phyloP scores from a whole-genome alignment of 2,113 vertebrate species.

The Emberiza fucata region DNA sequence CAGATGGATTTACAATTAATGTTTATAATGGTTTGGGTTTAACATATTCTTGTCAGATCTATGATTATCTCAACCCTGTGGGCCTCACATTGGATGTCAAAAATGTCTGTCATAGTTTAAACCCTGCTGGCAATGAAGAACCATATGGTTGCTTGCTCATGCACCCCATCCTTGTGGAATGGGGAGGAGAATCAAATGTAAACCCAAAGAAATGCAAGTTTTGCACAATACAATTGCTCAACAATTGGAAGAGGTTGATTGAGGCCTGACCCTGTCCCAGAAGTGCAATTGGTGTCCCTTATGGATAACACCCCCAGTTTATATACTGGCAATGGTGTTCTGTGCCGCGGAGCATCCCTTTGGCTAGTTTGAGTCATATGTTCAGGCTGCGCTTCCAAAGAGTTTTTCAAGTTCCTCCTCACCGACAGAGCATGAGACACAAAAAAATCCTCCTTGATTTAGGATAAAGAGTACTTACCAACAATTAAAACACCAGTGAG shows the following conservation, averaged over 20 bases:
- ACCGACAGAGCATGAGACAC: not conserved
- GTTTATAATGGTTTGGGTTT: not conserved
- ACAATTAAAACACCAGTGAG: not conserved
- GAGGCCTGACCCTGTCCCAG: not conserved
- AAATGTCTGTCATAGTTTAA: not conserved
- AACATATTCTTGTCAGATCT: not conserved
- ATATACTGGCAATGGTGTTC: accelerated
- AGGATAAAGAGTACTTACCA: not conserved
- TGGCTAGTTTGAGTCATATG: not conserved
- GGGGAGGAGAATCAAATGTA: not conserved
- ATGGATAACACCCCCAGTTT: accelerated
- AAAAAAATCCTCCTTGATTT: not conserved
- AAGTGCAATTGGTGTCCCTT: accelerated
- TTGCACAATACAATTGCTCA: not conserved
- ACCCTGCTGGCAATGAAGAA: not conserved
- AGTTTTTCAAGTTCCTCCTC: not conserved
- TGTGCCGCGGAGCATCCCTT: not conserved
- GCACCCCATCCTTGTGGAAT: not conserved
- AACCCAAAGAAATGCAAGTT: not conserved
- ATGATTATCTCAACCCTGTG: not conserved
- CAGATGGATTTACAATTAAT: not conserved
- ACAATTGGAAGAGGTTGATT: no score
- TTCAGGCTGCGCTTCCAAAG: not conserved
- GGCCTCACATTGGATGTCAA: not conserved
- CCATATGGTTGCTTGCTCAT: no score